Evolutionary conservation across 2,113 vertebrate genomes (phyloP), one percentile per base, ranked within the genome.

Genomic region (Cyprinodon brontotheroides): DNA sequence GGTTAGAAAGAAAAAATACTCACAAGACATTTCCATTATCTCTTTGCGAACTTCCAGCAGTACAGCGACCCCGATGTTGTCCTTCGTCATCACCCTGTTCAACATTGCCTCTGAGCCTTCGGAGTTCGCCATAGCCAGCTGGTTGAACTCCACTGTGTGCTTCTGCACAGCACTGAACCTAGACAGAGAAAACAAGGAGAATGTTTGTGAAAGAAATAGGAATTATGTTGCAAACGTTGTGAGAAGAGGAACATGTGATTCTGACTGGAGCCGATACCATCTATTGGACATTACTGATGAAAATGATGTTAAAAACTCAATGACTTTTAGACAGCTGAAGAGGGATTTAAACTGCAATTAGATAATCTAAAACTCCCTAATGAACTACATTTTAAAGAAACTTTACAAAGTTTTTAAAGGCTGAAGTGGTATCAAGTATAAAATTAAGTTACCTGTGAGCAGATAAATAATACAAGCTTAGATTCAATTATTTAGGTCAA

Each of bases 61-160:
- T 2, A 97, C 95, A 45, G 97, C 97, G 36, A 99, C 97, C 13
- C 97, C 97, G 57, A 99, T 99, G 91, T 99, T 99, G 87, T 99
- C 97, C 93, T 99, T 99, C 40, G 97, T 99, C 97, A 99, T 99
- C 77, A 99, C 97, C 92, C 97, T 95, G 94, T 99, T 99, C 92
- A 99, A 87, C 97, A 99, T 99, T 22, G 97, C 96, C 93, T 99
- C 97, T 4, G 97, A 99, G 80, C 97, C 97, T 89, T 99, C 97
- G 0, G 97, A 99, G 93, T 99, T 99, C 74, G 97, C 97, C 97
- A 99, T 99, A 74, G 97, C 97, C 87, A 99, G 94, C 89, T 99
- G 97, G 94, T 99, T 99, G 93, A 99, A 99, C 93, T 99, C 97
- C 94, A 99, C 97, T 61, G 97, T 97, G 92, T 99, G 97, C 87